Evolutionary conservation across 2,113 vertebrate genomes (phyloP), one percentile per base, ranked within the genome.

Genomic region (Trinectes maculatus): DNA sequence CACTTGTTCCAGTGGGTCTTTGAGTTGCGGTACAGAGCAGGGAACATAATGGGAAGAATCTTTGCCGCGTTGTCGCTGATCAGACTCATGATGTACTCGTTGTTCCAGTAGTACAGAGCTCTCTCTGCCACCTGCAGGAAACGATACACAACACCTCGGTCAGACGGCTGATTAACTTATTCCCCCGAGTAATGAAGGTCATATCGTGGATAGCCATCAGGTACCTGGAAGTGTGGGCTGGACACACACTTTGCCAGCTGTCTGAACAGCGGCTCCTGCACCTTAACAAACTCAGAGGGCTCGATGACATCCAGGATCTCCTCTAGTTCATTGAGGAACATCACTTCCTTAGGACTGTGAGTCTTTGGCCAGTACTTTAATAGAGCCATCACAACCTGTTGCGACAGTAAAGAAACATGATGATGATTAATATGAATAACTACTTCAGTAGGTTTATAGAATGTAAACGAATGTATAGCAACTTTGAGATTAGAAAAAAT

Each of bases 1-100:
- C 91, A 99, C 97, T 99, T 99, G 94, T 99, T 99, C 97, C 97
- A 99, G 91, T 99, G 97, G 58, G 95, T 98, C 93, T 99, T 99
- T 13, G 97, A 98, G 93, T 99, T 99, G 82, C 97, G 95, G 91
- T 99, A 99, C 75, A 99, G 89, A 43, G 97, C 96, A 0, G 97
- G 97, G 72, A 99, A 99, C 97, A 99, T 99, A 69, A 99, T 98
- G 48, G 97, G 97, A 80, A 99, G 93, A 79, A 99, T 99, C 91
- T 94, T 98, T 8, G 96, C 96, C 24, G 97, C 96, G 0, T 99
- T 99, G 91, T 98, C 96, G 13, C 96, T 98, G 92, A 98, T 97
- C 58, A 98, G 91, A 79, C 96, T 98, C 96, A 98, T 98, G 86
- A 98, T 98, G 90, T 98, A 98, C 74, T 97, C 96, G 44, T 98